Evolutionary conservation across 2,797 vertebrate species (phyloP).

Genomic region (Sternarchorhynchus goeldii): DNA sequence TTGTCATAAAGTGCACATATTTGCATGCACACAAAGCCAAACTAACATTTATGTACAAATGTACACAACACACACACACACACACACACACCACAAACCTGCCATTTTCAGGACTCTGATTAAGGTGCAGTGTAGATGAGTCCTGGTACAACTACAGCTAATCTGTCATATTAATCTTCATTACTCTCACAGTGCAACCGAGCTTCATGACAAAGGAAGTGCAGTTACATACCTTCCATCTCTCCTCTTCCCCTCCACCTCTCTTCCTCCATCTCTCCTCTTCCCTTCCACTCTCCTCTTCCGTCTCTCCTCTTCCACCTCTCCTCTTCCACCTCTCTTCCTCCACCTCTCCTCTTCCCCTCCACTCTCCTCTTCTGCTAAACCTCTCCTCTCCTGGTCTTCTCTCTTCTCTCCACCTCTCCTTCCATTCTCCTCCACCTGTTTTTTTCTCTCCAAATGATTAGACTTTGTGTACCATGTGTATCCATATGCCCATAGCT

Average conservation of each 20-base stretch:
- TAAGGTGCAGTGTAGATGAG: conserved; percentile 19
- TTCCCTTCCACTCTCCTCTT: neutral
- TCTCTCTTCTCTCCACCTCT: too few relatives aligned
- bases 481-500: conserved; percentile 23
- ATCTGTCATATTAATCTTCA: conserved; percentile 55
- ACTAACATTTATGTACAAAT: too few relatives aligned
- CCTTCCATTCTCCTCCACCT: too few relatives aligned
- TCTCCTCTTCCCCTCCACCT: neutral
- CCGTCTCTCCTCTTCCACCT: neutral
- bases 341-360: too few relatives aligned
- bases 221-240: conserved; percentile 35
- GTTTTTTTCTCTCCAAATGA: conserved; percentile 17
- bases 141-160: conserved; percentile 27
- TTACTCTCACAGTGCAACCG: conserved; percentile 39
- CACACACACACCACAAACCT: too few relatives aligned
- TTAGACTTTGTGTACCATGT: conserved; percentile 37
- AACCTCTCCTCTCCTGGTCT: too few relatives aligned
- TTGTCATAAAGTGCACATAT: too few relatives aligned
- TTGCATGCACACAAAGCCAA: too few relatives aligned
- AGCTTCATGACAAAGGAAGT: conserved; percentile 40
- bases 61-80: too few relatives aligned
- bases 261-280: neutral
- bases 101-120: conserved; percentile 10
- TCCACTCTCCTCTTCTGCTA: too few relatives aligned
- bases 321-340: too few relatives aligned